Evolutionary conservation across 2,113 vertebrate genomes (phyloP).

Genomic region (Ondatra zibethicus): DNA sequence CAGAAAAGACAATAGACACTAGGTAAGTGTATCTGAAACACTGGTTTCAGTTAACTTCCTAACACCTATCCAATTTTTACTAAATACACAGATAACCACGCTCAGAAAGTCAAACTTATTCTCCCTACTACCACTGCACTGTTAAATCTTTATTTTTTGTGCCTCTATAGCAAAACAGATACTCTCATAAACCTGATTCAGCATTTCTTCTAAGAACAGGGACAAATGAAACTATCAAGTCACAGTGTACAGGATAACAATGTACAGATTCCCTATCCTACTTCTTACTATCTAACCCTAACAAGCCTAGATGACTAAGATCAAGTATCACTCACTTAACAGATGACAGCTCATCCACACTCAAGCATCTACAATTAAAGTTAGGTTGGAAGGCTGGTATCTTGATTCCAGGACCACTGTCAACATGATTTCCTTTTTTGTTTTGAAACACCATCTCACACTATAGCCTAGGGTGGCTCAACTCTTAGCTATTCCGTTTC

Average conservation of each 20-base stretch:
- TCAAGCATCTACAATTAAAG: neutral
- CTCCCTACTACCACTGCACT: neutral
- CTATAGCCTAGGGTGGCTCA: neutral
- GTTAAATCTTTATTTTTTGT: constrained; percentile 13
- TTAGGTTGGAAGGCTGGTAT: neutral
- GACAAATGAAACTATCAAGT: neutral
- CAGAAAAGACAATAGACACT: neutral
- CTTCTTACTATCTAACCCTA: neutral
- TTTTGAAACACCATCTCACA: neutral
- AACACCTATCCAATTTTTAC: neutral
- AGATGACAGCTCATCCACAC: neutral
- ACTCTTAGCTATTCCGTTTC: neutral
- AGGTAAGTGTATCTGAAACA: neutral
- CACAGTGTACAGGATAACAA: neutral
- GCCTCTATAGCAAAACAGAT: constrained; percentile 7
- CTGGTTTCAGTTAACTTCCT: neutral
- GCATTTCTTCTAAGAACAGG: neutral
- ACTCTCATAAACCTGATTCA: neutral
- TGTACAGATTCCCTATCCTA: neutral
- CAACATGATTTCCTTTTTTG: neutral
- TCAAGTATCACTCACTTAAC: neutral
- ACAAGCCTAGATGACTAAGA: neutral
- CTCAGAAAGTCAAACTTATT: neutral
- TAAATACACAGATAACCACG: neutral
- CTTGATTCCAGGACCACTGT: neutral